A percentile compares a stretch with the other conserved stretches of the same genome.
These are phyloP conservation scores for Emys orbicularis DNA, from an alignment of 2,797 vertebrate species.

Conservation along the genomic window DNA sequence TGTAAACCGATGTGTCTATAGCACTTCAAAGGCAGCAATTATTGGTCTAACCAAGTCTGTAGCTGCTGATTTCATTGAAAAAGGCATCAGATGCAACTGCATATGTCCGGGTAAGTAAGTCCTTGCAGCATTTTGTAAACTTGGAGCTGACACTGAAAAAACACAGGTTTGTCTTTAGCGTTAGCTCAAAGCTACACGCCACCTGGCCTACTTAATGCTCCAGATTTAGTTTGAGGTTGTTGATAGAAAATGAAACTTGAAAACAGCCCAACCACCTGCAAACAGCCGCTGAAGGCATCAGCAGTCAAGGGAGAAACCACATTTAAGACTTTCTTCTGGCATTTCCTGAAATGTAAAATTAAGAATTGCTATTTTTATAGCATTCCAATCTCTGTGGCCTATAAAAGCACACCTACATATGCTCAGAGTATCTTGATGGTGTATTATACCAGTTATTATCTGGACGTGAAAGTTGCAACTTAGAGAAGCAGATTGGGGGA, in stretches of 20 bases:
- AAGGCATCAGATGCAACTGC: slow-evolving; percentile 94
- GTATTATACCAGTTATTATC: neutral
- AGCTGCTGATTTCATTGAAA: slow-evolving; percentile 93
- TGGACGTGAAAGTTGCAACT: neutral
- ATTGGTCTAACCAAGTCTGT: slow-evolving; percentile 96
- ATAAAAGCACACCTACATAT: fast-evolving
- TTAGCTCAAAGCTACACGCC: neutral
- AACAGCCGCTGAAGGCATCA: neutral
- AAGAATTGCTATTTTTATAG: neutral
- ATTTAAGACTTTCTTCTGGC: neutral
- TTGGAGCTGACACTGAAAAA: neutral
- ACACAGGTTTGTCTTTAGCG: neutral
- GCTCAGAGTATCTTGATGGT: neutral
- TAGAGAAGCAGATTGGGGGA: neutral
- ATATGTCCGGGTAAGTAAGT: slow-evolving; percentile 82
- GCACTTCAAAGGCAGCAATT: slow-evolving; percentile 94
- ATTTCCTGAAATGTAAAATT: neutral
- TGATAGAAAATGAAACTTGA: neutral
- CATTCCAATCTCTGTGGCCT: neutral
- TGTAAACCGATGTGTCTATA: slow-evolving; percentile 92
- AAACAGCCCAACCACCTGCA: neutral
- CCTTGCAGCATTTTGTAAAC: neutral
- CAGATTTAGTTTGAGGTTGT: neutral
- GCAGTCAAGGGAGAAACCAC: neutral
- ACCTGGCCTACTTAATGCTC: neutral